phyloP scores from a whole-genome alignment of 2,888 invertebrate genomes.

The Agriopis aurantiaria region DNA sequence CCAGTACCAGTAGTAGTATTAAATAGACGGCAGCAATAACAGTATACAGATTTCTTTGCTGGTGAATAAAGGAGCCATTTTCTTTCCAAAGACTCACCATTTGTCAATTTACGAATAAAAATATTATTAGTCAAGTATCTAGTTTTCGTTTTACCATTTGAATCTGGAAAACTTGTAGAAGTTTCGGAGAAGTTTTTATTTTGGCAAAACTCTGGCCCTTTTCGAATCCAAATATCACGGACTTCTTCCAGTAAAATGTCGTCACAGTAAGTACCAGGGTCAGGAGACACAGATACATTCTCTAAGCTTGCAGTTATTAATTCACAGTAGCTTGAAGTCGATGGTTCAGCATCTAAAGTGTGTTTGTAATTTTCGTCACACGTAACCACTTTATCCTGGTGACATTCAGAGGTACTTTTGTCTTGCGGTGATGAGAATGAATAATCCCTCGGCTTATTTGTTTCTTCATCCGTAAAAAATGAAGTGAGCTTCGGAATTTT shows the following conservation, averaged over 20 bases:
- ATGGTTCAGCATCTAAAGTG: not conserved
- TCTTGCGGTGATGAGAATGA: not conserved
- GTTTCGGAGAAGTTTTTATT: too few species aligned
- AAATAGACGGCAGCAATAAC: too few species aligned
- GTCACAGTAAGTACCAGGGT: not conserved
- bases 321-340: not conserved
- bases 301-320: not conserved
- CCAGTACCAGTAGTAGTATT: too few species aligned
- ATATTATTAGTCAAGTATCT: too few species aligned
- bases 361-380: constrained; percentile 1
- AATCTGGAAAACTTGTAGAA: too few species aligned
- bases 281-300: not conserved
- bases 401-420: not conserved
- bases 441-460: not conserved
- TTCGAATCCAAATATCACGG: constrained; percentile 2
- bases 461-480: not conserved
- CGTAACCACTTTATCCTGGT: constrained; percentile 2
- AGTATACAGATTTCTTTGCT: too few species aligned
- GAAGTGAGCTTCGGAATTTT: not conserved
- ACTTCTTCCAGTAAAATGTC: constrained; percentile 1
- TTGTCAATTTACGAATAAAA: too few species aligned
- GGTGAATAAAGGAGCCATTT: too few species aligned
- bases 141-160: too few species aligned
- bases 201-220: not conserved
- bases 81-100: too few species aligned